A percentile compares a stretch with the other conserved stretches of the same genome.
phyloP scores from a whole-genome alignment of 2,888 invertebrate species.

The Zonitis immaculata region DNA sequence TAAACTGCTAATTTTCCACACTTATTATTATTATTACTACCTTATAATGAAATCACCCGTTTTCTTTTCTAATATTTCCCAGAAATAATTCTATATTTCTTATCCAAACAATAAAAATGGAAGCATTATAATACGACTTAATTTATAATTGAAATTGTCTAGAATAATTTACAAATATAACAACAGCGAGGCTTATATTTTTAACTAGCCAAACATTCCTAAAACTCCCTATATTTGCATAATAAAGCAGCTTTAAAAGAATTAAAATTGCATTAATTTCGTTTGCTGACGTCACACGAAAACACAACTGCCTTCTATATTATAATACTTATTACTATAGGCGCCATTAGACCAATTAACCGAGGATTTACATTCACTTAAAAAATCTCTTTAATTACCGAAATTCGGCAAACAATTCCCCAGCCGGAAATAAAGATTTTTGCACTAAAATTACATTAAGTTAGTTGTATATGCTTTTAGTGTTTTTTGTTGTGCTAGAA shows the following conservation, averaged over 20 bases:
- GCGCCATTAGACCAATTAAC: slow-evolving; percentile 14
- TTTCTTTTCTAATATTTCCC: too few relatives aligned
- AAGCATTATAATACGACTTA: slow-evolving; percentile 22
- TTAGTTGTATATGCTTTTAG: background rate
- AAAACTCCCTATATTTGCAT: slow-evolving; percentile 26
- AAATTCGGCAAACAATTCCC: background rate
- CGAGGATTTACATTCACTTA: slow-evolving; percentile 7
- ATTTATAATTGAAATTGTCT: slow-evolving; percentile 29
- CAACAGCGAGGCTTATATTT: slow-evolving; percentile 25
- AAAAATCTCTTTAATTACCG: background rate
- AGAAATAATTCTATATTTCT: background rate
- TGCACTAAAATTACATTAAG: background rate
- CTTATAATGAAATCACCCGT: background rate
- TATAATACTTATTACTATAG: slow-evolving; percentile 6
- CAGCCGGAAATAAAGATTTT: background rate
- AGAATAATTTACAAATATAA: slow-evolving; percentile 28
- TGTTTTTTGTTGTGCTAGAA: background rate
- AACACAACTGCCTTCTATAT: slow-evolving; percentile 11
- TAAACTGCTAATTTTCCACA: slow-evolving; percentile 23
- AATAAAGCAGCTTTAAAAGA: slow-evolving; percentile 22
- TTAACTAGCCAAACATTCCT: slow-evolving; percentile 25
- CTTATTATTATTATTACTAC: slow-evolving; percentile 6
- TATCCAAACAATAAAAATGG: background rate
- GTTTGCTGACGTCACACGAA: slow-evolving; percentile 28
- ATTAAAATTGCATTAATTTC: slow-evolving; percentile 32